Evolutionary conservation across 2,113 vertebrate genomes (phyloP).

Genomic region (Osmerus eperlanus): DNA sequence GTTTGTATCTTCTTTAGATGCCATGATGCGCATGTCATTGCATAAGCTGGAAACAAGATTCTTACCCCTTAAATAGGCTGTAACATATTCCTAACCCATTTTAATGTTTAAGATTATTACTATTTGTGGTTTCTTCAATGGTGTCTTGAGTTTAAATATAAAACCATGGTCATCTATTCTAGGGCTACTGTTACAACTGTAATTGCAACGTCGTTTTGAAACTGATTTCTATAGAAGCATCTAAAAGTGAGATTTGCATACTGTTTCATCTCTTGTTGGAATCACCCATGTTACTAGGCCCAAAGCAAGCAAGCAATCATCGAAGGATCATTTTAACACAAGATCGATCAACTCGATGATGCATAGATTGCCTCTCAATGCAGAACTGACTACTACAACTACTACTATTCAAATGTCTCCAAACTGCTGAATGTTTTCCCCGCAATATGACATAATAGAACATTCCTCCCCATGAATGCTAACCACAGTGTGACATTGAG

Average conservation of each 20-base stretch:
- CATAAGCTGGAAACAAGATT: conserved; percentile 39
- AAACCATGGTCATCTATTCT: conserved; percentile 26
- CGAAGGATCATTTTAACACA: conserved; percentile 10
- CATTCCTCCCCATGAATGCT: conserved; percentile 46
- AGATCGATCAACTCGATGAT: background rate
- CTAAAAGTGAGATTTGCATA: conserved; percentile 2
- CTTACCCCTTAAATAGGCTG: conserved; percentile 36
- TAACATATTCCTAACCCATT: conserved; percentile 42
- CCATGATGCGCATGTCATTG: conserved; percentile 42
- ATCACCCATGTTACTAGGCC: conserved; percentile 10
- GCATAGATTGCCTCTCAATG: conserved; percentile 24
- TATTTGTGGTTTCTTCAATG: conserved; percentile 55
- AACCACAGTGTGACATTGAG: conserved; percentile 9
- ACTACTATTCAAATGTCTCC: conserved; percentile 34
- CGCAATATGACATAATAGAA: conserved; percentile 22
- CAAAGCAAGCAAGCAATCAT: conserved; percentile 15
- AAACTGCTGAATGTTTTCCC: conserved; percentile 43
- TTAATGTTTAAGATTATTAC: conserved; percentile 46
- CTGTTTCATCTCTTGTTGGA: conserved; percentile 2
- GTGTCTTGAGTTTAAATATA: conserved; percentile 42
- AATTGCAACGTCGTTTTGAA: conserved; percentile 29
- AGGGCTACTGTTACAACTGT: conserved; percentile 30
- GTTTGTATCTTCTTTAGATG: conserved; percentile 33
- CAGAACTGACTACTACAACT: conserved; percentile 32
- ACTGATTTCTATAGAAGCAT: conserved; percentile 29